These are phyloP conservation scores for Drosophila rubida DNA, from an alignment of 2,888 invertebrate species.

Conservation along the genomic window DNA sequence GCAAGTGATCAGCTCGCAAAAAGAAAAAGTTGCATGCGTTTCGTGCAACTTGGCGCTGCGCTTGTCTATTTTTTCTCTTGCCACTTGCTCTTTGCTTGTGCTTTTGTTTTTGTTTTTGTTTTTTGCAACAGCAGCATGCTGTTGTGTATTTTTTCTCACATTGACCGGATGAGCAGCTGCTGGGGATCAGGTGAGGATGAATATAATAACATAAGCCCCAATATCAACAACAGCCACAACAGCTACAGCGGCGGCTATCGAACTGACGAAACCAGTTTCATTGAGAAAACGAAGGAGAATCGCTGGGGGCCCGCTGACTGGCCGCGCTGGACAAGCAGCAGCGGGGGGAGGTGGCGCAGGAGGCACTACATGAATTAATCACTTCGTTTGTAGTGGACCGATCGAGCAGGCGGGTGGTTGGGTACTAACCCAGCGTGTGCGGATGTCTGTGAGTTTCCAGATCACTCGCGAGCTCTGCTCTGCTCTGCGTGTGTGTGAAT, in stretches of 20 bases:
- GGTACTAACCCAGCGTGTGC: constrained; percentile 69
- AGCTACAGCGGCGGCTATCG: constrained; percentile 65
- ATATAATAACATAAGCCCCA: constrained; percentile 81
- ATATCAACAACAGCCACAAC: constrained; percentile 72
- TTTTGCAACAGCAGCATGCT: constrained; percentile 46
- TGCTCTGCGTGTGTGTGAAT: constrained; percentile 54
- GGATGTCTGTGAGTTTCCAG: constrained; percentile 77
- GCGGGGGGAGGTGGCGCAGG: constrained; percentile 12
- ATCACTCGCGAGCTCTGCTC: constrained; percentile 54
- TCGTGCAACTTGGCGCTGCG: constrained; percentile 41
- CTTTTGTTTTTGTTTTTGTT: constrained; percentile 15
- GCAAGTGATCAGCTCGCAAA: constrained; percentile 67
- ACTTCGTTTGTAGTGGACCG: constrained; percentile 78
- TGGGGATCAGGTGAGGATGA: constrained; percentile 83
- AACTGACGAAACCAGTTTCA: constrained; percentile 83
- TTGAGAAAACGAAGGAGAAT: constrained; percentile 81
- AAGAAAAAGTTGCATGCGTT: constrained; percentile 78
- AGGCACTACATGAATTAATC: constrained; percentile 77
- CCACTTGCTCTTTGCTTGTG: too few species aligned
- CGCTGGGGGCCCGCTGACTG: constrained; percentile 57
- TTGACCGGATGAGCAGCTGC: constrained; percentile 83
- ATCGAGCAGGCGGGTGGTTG: constrained; percentile 69
- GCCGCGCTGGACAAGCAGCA: constrained; percentile 4
- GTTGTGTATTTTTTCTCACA: constrained; percentile 68
- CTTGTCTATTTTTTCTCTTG: constrained; percentile 57